A percentile compares a stretch with the other conserved stretches of the same genome.
Evolutionary conservation across 2,888 invertebrate genomes (phyloP).

Genomic region (Noctuana brunneofusca): DNA sequence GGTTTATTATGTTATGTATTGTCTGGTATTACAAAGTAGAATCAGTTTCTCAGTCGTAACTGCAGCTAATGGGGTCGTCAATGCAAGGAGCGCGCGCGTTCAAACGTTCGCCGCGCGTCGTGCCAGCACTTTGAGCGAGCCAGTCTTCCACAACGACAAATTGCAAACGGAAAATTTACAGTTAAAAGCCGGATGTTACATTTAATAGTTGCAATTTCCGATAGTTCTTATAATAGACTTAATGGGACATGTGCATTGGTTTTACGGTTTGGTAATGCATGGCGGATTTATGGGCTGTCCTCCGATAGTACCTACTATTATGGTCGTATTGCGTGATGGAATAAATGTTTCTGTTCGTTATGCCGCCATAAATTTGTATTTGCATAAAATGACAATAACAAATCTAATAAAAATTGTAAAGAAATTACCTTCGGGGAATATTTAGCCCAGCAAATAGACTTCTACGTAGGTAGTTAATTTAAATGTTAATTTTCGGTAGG

Average conservation of each 20-base stretch:
- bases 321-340: slow-evolving; percentile 29
- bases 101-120: background rate
- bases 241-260: slow-evolving; percentile 60
- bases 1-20: slow-evolving; percentile 12
- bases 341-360: slow-evolving; percentile 23
- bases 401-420: slow-evolving; percentile 32
- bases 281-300: slow-evolving; percentile 47
- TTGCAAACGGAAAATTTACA: slow-evolving; percentile 80
- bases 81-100: background rate
- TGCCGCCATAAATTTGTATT: slow-evolving; percentile 22
- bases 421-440: slow-evolving; percentile 17
- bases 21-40: slow-evolving; percentile 7
- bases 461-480: background rate
- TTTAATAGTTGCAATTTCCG: slow-evolving; percentile 78
- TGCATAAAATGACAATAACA: slow-evolving; percentile 30
- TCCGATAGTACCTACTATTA: slow-evolving; percentile 26
- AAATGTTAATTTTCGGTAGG: slow-evolving; percentile 5
- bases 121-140: slow-evolving; percentile 42
- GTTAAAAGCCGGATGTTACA: slow-evolving; percentile 77
- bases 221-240: slow-evolving; percentile 64
- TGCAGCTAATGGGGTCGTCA: slow-evolving; percentile 4
- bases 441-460: slow-evolving; percentile 7
- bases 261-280: slow-evolving; percentile 54
- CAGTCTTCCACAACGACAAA: slow-evolving; percentile 61
- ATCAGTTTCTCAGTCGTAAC: slow-evolving; percentile 9